Conservation (phyloP, 2,113 vertebrate genomes). For the Nibea albiflora region DNA sequence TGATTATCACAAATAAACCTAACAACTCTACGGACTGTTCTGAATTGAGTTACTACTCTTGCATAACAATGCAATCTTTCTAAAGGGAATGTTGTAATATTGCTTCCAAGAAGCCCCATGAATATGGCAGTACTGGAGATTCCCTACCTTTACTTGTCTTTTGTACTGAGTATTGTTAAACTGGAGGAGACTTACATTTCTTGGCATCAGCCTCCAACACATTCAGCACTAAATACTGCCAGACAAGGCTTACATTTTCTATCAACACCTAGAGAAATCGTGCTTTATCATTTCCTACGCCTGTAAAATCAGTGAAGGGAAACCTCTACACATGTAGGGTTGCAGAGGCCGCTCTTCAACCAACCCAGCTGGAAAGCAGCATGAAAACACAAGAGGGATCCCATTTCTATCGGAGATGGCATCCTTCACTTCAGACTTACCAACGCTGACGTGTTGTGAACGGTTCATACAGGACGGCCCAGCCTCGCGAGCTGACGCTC, state of each 20-base stretch:
- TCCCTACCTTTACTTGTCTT: background rate
- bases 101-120: background rate
- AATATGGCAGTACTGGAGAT: background rate
- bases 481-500: background rate
- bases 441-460: conserved; percentile 28
- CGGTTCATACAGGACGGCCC: conserved; percentile 38
- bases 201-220: background rate
- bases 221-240: background rate
- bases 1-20: too few relatives aligned
- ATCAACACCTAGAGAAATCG: background rate
- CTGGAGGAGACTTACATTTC: background rate
- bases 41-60: conserved; percentile 8
- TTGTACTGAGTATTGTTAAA: background rate
- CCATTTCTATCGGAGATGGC: conserved; percentile 28
- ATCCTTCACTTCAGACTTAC: conserved; percentile 23
- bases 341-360: background rate
- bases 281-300: background rate
- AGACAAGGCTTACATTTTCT: background rate
- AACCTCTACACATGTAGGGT: background rate
- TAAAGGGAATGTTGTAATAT: conserved; percentile 9
- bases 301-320: conserved; percentile 7
- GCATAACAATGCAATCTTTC: background rate
- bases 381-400: background rate
- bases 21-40: background rate
- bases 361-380: background rate